Base-by-base conservation (phyloP, 2,888 invertebrate genomes). In the Piscicola geometra region DNA sequence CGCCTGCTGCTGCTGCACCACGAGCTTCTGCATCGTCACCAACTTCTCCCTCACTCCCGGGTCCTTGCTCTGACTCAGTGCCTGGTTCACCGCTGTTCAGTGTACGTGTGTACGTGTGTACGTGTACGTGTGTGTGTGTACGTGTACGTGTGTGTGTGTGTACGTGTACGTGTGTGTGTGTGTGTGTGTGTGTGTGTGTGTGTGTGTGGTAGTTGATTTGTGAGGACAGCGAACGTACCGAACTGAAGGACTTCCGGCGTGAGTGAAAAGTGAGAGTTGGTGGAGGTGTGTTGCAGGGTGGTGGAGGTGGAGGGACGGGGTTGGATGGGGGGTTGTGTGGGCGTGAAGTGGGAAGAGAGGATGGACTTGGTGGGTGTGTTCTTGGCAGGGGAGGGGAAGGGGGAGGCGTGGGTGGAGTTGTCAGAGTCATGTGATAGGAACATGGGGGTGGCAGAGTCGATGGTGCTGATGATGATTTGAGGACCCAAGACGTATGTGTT, bases 1-100 rank as follows among this genome's bases (percentile, higher is more conserved):
- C 33, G 36, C 33, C 47, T n/a, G 12, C 18, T 0, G 25, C 47
- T 28, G 25, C n/a, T 0, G 60, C 2, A 33, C 1, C 75, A 84
- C 82, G 79, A 84, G 93, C 71, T 91, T 89, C 85, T 94, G 94
- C 81, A 94, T 88, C 81, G 93, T 93, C 64, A 94, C 87, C 71
- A 95, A 86, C 84, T 94, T 95, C 82, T 94, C 93, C 84, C 94
- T 93, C 79, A 94, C 92, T 86, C 94, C 94, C 0, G 94, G 94
- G 84, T 93, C 92, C 33, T 94, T 88, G 85, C 93, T 93, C 82
- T 93, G 93, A 85, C 92, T 92, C 78, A 95, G 86, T n/a, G 93
- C 94, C 85, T 92, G 93, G 85, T 92, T 91, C 81, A 95, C 93
- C 21, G 94, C 94, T 93, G 88, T 18, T 35, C 5, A 35, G 41